These are phyloP conservation scores for Raja brachyura DNA, from an alignment of 2,113 vertebrate species.

Conservation along the genomic window DNA sequence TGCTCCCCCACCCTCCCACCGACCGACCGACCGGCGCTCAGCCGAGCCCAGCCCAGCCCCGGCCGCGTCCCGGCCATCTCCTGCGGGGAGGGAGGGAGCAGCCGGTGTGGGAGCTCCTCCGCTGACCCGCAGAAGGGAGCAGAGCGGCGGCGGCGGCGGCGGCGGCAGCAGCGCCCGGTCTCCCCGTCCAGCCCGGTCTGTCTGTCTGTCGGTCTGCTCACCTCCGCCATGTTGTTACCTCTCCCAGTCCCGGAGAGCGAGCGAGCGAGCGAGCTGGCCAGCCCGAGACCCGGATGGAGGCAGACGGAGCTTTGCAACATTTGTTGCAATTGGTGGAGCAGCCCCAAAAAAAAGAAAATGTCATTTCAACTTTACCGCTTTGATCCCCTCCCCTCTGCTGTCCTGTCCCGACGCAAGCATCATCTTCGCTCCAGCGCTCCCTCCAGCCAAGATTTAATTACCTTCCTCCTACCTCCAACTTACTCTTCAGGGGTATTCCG, in stretches of 20 bases:
- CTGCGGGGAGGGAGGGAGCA: neutral
- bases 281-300: slow-evolving; percentile 81
- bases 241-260: slow-evolving; percentile 78
- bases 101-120: neutral
- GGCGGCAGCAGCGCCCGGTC: too few species aligned
- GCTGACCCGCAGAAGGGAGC: neutral
- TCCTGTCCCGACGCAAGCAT: neutral
- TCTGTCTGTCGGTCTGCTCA: slow-evolving; percentile 64
- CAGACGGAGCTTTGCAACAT: slow-evolving; percentile 27
- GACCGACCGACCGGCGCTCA: neutral
- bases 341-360: neutral
- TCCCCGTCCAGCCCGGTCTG: neutral
- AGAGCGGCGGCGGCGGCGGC: too few species aligned
- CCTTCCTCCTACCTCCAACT: neutral
- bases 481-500: neutral
- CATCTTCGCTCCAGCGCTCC: too few species aligned
- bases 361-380: slow-evolving; percentile 14
- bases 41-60: too few species aligned
- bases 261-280: slow-evolving; percentile 60
- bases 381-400: neutral
- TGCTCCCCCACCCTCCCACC: neutral
- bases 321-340: neutral
- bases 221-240: slow-evolving; percentile 98
- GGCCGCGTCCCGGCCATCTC: neutral
- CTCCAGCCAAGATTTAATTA: too few species aligned